A percentile compares a stretch with the other conserved stretches of the same genome.
Evolutionary conservation across 2,888 invertebrate genomes (phyloP).

Genomic region (Trichopria drosophilae): DNA sequence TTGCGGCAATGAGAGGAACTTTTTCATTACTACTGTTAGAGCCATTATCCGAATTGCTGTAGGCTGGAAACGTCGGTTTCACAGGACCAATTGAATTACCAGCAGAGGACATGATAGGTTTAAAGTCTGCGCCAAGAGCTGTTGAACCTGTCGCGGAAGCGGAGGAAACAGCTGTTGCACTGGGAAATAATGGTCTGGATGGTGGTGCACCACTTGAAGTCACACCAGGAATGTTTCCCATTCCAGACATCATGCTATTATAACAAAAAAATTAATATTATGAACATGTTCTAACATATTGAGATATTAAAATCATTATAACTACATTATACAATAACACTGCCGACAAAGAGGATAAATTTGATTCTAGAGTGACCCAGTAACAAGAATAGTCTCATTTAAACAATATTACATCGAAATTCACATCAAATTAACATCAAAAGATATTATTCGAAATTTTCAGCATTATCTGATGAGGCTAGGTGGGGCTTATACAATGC

Average conservation of each 20-base stretch:
- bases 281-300: conserved; percentile 10
- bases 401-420: too few species aligned
- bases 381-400: too few species aligned
- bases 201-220: conserved; percentile 49
- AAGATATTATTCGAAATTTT: too few species aligned
- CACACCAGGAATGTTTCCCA: conserved; percentile 58
- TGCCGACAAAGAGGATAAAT: too few species aligned
- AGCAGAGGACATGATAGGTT: conserved; percentile 61
- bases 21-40: conserved; percentile 61
- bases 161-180: conserved; percentile 66
- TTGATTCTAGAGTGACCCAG: too few species aligned
- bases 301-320: not conserved
- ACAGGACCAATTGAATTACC: conserved; percentile 58
- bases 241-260: conserved; percentile 61
- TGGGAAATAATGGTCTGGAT: conserved; percentile 80
- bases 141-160: conserved; percentile 58
- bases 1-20: conserved; percentile 70
- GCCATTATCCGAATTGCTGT: conserved; percentile 58
- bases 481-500: too few species aligned
- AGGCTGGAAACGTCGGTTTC: conserved; percentile 81
- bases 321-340: too few species aligned
- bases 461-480: too few species aligned
- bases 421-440: too few species aligned
- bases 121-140: conserved; percentile 67
- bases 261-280: conserved; percentile 26